Base-by-base conservation (phyloP, 2,797 vertebrate genomes). In the Enteromius mattozi region DNA sequence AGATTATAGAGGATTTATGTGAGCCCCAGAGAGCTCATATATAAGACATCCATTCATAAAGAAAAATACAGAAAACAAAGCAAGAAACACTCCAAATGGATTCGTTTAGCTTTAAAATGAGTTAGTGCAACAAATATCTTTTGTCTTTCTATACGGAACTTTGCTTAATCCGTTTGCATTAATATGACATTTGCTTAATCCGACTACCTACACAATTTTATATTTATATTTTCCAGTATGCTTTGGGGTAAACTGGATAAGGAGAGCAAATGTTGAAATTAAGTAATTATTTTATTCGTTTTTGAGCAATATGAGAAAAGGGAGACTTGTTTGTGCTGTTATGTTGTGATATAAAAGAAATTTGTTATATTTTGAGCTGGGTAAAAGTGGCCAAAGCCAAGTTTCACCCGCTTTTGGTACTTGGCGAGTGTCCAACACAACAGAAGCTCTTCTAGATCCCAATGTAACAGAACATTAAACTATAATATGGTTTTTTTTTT, bases 11-110 rank as follows among this genome's bases (percentile, higher is more conserved):
- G 74, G 14, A 33, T n/a, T 56, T 82, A 30, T 80, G 71, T 68
- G 72, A 30, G 83, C 33, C 13, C 35, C 33, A 21, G 47, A 49
- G 27, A 85, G 70, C 54, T 72, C n/a, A 65, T 27, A 76, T 27
- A 72, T 40, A 78, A 66, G 42, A 71, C 71, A 77, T 77, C 56
- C 59, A 75, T 82, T 83, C 63, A 76, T 49, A 69, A 81, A 72
- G 4, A 35, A 56, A 78, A 82, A 24, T 42, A 72, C 14, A 27
- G 68, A 66, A 54, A 59, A 75, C 75, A 77, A 69, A 80, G 76
- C 30, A 42, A 72, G 47, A 10, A 37, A 37, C 51, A 54, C 65
- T 72, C 30, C 40, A 17, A 54, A 54, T 9, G 4, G 6, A 40
- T 59, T 59, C 14, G 21, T 40, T 61, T 42, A 17, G 76, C n/a